Evolutionary conservation across 2,888 invertebrate genomes (phyloP), one percentile per base, ranked within the genome.

Genomic region (Ophioninae sp.): DNA sequence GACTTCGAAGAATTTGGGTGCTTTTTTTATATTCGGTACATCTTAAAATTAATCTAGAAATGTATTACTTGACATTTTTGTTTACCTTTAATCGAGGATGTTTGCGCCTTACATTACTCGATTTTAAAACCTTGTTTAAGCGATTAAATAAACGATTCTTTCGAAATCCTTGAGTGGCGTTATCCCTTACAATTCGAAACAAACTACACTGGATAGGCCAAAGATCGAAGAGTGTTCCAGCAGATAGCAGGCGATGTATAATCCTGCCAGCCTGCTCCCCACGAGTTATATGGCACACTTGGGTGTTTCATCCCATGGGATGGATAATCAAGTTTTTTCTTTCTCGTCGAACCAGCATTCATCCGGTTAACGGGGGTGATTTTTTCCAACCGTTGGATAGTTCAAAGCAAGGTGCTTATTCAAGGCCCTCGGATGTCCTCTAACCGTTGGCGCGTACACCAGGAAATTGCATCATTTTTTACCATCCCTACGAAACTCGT

Each of bases 381-480:
- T 78, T 83, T 79, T 68, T 65, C 50, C 41, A 5, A 44, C 44
- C 44, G 13, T 44, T 13, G 44, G 44, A 44, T 44, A 44, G 13
- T 44, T 44, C 59, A 59, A 59, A 20, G 59, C 59, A 59, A 44
- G 44, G 44, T 59, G 20, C 20, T 20, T 20, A 20, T n/a, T 0
- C 61, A 20, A 56, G 70, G 56, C 72, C 65, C 17, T 30, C 37
- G 65, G n/a, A 39, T 69, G 69, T 30, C 30, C 50, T 69, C 50
- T 50, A 23, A 44, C 61, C 62, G 6, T 23, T 17, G 59, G 44
- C 10, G 73, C 44, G 41, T 37, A 44, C 56, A 39, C 20, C 70
- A 72, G 79, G 75, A 81, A 82, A 84, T 79, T 81, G 82, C 82
- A 72, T 77, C 75, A 82, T 81, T 79, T 81, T 79, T 78, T 78